Evolutionary conservation across 2,113 vertebrate genomes (phyloP).

Genomic region (Myotis davidii): DNA sequence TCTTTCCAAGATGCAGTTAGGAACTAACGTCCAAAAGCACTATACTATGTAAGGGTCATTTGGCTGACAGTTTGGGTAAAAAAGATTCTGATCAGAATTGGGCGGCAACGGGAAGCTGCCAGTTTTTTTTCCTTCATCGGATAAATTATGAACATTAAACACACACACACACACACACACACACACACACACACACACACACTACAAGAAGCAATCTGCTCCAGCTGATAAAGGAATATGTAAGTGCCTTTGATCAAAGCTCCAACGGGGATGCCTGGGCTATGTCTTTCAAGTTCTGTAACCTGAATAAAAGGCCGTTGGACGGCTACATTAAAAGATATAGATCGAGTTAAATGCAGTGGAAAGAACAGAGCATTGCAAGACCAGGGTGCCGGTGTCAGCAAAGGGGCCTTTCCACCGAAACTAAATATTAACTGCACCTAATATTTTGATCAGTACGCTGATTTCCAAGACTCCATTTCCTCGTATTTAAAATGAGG

Average conservation of each 20-base stretch:
- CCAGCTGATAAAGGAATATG: too few relatives aligned
- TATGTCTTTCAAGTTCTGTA: not conserved
- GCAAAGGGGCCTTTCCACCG: not conserved
- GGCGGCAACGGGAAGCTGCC: accelerated
- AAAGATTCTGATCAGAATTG: not conserved
- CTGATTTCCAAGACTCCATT: not conserved
- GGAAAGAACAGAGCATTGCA: not conserved
- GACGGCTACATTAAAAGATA: not conserved
- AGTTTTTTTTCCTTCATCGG: not conserved
- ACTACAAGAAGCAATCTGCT: not conserved
- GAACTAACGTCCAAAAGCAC: accelerated
- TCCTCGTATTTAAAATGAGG: not conserved
- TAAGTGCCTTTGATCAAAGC: not conserved
- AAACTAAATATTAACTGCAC: not conserved
- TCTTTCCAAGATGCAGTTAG: not conserved
- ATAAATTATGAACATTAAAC: not conserved
- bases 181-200: too few relatives aligned
- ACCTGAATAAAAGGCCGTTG: not conserved
- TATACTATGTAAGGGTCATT: not conserved
- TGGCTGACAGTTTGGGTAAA: too few relatives aligned
- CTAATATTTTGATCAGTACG: not conserved
- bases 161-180: not conserved
- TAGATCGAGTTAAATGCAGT: not conserved
- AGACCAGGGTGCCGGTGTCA: not conserved
- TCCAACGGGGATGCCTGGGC: not conserved